Evolutionary conservation across 2,797 vertebrate species (phyloP), one percentile per base, ranked within the genome.

Genomic region (Sebastolobus alascanus): DNA sequence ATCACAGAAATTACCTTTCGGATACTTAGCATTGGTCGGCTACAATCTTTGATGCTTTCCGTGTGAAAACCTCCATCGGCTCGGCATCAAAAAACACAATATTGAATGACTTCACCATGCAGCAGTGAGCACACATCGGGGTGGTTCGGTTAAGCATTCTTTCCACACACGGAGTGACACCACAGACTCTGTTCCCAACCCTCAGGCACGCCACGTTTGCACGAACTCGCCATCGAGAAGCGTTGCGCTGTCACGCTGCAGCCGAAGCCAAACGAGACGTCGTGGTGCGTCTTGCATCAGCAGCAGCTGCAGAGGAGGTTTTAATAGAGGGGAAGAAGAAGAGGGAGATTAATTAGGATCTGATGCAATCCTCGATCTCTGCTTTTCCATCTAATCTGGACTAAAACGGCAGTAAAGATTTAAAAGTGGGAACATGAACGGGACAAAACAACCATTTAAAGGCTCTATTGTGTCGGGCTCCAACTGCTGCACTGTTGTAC

Each of bases 281-380:
- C 3, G 22, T 22, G 0, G 0, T 4, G 8, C 46, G 12, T 74
- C 63, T 73, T 73, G 58, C 64, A 79, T 75, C 31, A 31, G 68
- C 40, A 75, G 76, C 46, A 20, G 59, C 75, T 71, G 68, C 75
- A 72, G 73, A 79, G 75, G 61, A 71, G 75, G 65, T 52, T 83
- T 74, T 55, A 56, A 73, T 56, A 37, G 50, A 52, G 18, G 67
- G 54, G 27, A 56, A 8, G 33, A 56, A 8, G 33, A 18, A 25
- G 40, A 46, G 22, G 60, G 74, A 56, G 65, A 69, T 67, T 82
- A 56, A 77, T 68, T 55, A 64, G 52, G n/a, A 54, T 66, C 55
- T 61, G 59, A 70, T 38, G 81, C n/a, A 65, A 6, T 74, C 75
- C 54, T 43, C 14, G 6, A 25, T n/a, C 52, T 68, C 74, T 43